Evolutionary conservation across 2,888 invertebrate genomes (phyloP).

Genomic region (Hirudinaria manillensis): DNA sequence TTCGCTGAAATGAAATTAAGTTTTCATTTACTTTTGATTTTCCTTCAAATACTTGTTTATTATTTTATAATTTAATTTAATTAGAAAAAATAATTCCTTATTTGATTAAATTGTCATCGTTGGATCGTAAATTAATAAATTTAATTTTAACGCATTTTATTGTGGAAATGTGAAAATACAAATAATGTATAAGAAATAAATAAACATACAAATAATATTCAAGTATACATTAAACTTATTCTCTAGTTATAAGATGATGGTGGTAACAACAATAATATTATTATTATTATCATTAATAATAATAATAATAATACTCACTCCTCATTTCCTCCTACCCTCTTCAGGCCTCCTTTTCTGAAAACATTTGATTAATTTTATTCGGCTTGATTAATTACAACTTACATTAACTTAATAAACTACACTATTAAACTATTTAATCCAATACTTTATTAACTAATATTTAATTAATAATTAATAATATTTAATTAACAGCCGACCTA

Average conservation of each 20-base stretch:
- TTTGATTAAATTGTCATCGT: background rate
- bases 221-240: too few species aligned
- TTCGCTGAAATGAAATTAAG: background rate
- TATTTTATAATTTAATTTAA: background rate
- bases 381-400: background rate
- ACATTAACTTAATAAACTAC: background rate
- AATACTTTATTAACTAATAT: background rate
- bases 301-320: background rate
- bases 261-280: background rate
- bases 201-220: too few species aligned
- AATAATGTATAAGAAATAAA: too few species aligned
- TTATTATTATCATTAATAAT: background rate
- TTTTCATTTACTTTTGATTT: too few species aligned
- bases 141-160: background rate
- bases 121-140: background rate
- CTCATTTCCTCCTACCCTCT: slow-evolving; percentile 25
- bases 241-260: too few species aligned
- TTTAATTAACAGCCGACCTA: background rate
- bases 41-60: too few species aligned
- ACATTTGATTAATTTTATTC: background rate
- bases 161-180: background rate
- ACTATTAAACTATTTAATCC: background rate
- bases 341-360: slow-evolving; percentile 27
- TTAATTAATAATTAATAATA: background rate
- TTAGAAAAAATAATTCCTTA: background rate